phyloP scores from a whole-genome alignment of 2,113 vertebrate genomes.

The Smithornis capensis region DNA sequence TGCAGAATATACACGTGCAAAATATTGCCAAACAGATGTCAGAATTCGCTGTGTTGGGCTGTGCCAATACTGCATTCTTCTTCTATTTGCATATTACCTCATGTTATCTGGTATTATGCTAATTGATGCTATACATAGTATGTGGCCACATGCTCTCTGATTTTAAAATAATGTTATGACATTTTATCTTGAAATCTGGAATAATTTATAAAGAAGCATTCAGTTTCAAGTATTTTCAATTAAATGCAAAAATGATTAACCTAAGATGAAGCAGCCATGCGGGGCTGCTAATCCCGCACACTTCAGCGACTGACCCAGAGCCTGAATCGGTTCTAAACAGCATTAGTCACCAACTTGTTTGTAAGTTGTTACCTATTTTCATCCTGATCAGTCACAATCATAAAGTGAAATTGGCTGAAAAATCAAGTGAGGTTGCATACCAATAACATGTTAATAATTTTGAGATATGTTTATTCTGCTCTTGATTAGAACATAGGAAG shows the following conservation, averaged over 20 bases:
- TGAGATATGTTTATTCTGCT: background rate
- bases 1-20: conserved; percentile 3
- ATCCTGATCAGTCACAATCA: background rate
- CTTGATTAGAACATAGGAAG: background rate
- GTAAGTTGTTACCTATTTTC: background rate
- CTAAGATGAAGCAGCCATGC: background rate
- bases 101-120: conserved; percentile 3
- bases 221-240: background rate
- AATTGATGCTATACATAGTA: conserved; percentile 4
- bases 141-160: background rate
- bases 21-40: conserved; percentile 55
- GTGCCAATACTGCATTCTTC: background rate
- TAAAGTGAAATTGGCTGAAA: background rate
- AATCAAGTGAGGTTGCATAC: background rate
- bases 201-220: background rate
- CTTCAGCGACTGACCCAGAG: background rate
- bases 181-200: background rate
- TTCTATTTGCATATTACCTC: background rate
- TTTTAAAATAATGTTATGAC: conserved; percentile 12
- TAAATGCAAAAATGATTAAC: background rate
- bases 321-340: background rate
- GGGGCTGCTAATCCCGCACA: rapidly evolving
- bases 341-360: background rate
- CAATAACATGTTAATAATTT: background rate
- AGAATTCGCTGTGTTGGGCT: conserved; percentile 1